Evolutionary conservation across 2,888 invertebrate species (phyloP).

Genomic region (Machimus rusticus): DNA sequence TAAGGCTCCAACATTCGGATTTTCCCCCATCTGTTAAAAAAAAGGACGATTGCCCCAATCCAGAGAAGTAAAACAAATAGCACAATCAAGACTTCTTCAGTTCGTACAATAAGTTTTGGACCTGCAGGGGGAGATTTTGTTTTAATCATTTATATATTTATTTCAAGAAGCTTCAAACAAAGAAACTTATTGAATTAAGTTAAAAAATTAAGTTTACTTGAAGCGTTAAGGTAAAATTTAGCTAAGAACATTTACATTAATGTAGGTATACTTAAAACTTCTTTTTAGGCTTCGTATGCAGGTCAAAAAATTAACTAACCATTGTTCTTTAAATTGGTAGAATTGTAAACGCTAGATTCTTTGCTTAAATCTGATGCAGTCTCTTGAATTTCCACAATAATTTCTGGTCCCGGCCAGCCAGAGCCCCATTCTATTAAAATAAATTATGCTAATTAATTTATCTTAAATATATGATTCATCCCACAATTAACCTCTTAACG

Average conservation of each 20-base stretch:
- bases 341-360: constrained; percentile 53
- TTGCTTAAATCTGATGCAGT: constrained; percentile 55
- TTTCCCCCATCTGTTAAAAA: constrained; percentile 95
- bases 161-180: background rate
- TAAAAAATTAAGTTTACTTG: too few relatives aligned
- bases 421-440: constrained; percentile 60
- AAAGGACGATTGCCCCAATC: constrained; percentile 88
- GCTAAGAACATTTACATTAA: too few relatives aligned
- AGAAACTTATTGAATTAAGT: too few relatives aligned
- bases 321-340: constrained; percentile 49
- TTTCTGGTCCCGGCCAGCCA: constrained; percentile 59
- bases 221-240: too few relatives aligned
- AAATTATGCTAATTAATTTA: background rate
- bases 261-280: too few relatives aligned
- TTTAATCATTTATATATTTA: background rate
- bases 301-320: constrained; percentile 42
- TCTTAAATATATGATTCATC: background rate
- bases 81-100: constrained; percentile 86
- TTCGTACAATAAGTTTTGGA: constrained; percentile 78
- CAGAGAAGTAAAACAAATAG: constrained; percentile 84
- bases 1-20: constrained; percentile 92
- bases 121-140: constrained; percentile 55
- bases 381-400: constrained; percentile 62
- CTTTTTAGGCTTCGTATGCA: too few relatives aligned
- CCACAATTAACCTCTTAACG: constrained; percentile 56